Evolutionary conservation across 2,113 vertebrate species (phyloP).

Genomic region (Notiomystis cincta): DNA sequence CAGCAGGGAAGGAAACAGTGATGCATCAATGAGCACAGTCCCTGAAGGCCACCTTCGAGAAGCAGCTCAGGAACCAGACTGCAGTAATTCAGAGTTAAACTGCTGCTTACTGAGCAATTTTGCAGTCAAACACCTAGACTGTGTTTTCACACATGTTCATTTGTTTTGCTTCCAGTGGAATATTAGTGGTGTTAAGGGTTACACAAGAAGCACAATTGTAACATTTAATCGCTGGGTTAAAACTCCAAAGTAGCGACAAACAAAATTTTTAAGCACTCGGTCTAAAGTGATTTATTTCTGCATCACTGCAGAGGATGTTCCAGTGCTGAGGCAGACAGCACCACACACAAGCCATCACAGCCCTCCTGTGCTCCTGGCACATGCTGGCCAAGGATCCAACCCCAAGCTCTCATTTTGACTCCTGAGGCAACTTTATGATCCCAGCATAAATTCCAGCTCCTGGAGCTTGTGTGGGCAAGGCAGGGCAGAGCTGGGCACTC

Average conservation of each 20-base stretch:
- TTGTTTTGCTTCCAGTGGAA: not conserved
- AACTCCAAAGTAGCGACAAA: not conserved
- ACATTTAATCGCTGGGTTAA: not conserved
- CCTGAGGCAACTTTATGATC: not conserved
- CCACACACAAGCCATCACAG: not conserved
- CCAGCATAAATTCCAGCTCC: not conserved
- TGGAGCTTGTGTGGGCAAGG: not conserved
- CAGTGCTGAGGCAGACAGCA: fast-evolving
- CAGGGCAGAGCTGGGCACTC: not conserved
- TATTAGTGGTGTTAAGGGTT: slow-evolving; percentile 24
- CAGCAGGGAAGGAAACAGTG: not conserved
- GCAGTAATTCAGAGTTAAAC: not conserved
- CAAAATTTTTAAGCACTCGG: not conserved
- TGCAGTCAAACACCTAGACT: not conserved
- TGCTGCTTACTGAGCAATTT: not conserved
- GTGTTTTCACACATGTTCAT: not conserved
- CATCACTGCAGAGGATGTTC: not conserved
- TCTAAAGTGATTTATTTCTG: not conserved
- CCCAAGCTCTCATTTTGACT: not conserved
- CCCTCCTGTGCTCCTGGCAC: not conserved
- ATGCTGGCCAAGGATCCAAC: not conserved
- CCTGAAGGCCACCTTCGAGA: too few relatives aligned
- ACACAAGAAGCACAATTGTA: not conserved
- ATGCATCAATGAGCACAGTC: too few relatives aligned
- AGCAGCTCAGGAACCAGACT: not conserved